Conservation (phyloP, 2,888 invertebrate species). For the Megamerina dolium region DNA sequence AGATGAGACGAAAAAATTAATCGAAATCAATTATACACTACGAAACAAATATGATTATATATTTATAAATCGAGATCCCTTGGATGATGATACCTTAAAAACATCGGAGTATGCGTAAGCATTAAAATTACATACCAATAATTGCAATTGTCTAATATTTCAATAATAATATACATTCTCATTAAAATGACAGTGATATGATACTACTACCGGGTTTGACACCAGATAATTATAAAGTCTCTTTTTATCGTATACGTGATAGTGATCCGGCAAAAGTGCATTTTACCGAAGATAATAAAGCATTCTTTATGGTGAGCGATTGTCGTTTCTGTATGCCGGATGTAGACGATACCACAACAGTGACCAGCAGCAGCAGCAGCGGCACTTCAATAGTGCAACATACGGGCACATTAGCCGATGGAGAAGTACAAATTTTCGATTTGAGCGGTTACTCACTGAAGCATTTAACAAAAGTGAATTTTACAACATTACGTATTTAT, state of each 20-base stretch:
- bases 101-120: slow-evolving; percentile 38
- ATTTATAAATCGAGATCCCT: slow-evolving; percentile 52
- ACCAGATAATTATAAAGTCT: slow-evolving; percentile 50
- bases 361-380: too few relatives aligned
- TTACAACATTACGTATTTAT: slow-evolving; percentile 36
- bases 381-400: too few relatives aligned
- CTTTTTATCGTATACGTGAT: slow-evolving; percentile 58
- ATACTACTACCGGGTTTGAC: slow-evolving; percentile 18
- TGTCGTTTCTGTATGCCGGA: slow-evolving; percentile 49
- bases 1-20: slow-evolving; percentile 35
- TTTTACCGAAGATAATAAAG: slow-evolving; percentile 60
- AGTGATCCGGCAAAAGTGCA: slow-evolving; percentile 55
- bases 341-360: too few relatives aligned
- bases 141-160: not conserved
- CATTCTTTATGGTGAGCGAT: slow-evolving; percentile 68
- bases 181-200: slow-evolving; percentile 12
- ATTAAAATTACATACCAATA: not conserved
- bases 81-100: slow-evolving; percentile 30
- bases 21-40: slow-evolving; percentile 48
- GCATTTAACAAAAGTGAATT: slow-evolving; percentile 55
- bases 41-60: slow-evolving; percentile 53
- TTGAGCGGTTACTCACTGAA: slow-evolving; percentile 59
- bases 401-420: slow-evolving; percentile 37
- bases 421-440: slow-evolving; percentile 67
- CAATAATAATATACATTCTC: not conserved